A percentile compares a stretch with the other conserved stretches of the same genome.
Evolutionary conservation across 2,113 vertebrate species (phyloP).

Genomic region (Nansenia antarctica): DNA sequence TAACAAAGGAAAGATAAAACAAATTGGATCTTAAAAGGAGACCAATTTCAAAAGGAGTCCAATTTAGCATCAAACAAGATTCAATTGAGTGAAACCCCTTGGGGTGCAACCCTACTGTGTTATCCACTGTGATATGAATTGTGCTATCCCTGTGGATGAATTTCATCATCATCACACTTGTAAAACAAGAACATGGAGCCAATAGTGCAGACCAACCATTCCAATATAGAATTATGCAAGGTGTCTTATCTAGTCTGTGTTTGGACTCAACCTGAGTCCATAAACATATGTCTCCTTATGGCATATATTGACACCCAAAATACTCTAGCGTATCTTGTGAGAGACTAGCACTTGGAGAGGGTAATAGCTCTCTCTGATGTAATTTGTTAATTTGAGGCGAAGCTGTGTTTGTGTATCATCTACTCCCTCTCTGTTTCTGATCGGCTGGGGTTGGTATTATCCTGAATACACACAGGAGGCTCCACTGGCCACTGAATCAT

Average conservation of each 20-base stretch:
- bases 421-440: neutral
- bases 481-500: neutral
- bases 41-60: neutral
- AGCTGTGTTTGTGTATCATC: neutral
- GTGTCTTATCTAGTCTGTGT: neutral
- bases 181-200: conserved; percentile 1
- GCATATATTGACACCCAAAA: neutral
- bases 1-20: neutral
- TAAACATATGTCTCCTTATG: neutral
- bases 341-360: neutral
- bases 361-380: neutral
- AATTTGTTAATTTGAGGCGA: neutral
- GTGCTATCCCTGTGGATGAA: neutral
- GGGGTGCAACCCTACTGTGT: neutral
- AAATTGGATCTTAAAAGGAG: neutral
- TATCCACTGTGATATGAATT: too few relatives aligned
- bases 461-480: neutral
- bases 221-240: neutral
- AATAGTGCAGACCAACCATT: conserved; percentile 5
- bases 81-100: neutral
- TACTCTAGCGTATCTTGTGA: neutral
- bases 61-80: neutral
- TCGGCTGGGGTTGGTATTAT: neutral
- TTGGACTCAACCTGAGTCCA: neutral
- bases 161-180: conserved; percentile 17